Evolutionary conservation across 1,140 invertebrate species (phyloP).

Genomic region (Reticulitermes speratus): DNA sequence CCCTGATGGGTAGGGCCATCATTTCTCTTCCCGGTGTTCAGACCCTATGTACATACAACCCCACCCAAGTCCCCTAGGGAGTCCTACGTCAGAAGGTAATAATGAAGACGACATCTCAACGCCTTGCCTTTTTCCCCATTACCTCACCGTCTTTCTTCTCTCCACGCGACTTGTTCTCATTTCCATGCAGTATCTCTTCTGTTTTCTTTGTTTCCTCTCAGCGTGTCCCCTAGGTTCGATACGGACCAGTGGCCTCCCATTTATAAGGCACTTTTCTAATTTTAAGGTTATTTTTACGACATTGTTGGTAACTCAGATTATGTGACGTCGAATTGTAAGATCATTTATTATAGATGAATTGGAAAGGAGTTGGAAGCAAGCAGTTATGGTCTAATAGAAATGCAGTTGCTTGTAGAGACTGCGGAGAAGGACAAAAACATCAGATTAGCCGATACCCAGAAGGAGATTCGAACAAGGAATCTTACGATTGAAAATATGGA

Average conservation of each 20-base stretch:
- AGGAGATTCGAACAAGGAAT: too few relatives aligned
- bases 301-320: too few relatives aligned
- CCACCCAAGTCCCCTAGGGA: not conserved
- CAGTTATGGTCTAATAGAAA: too few relatives aligned
- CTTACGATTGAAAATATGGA: too few relatives aligned
- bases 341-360: too few relatives aligned
- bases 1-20: slow-evolving; percentile 1
- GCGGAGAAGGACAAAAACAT: too few relatives aligned
- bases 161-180: not conserved
- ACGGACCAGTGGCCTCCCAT: not conserved
- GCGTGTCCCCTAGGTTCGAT: not conserved
- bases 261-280: too few relatives aligned
- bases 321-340: too few relatives aligned
- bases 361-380: too few relatives aligned
- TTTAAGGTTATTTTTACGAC: too few relatives aligned
- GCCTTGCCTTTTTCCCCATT: slow-evolving; percentile 7
- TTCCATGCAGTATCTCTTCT: not conserved
- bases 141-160: slow-evolving; percentile 10
- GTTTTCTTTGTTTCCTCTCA: not conserved
- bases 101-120: slow-evolving; percentile 15
- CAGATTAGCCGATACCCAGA: too few relatives aligned
- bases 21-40: not conserved
- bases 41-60: slow-evolving; percentile 8
- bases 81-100: not conserved
- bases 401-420: too few relatives aligned